A percentile compares a stretch with the other conserved stretches of the same genome.
Conservation (phyloP, 2,797 vertebrate genomes). For the Lutjanus argentimaculatus region DNA sequence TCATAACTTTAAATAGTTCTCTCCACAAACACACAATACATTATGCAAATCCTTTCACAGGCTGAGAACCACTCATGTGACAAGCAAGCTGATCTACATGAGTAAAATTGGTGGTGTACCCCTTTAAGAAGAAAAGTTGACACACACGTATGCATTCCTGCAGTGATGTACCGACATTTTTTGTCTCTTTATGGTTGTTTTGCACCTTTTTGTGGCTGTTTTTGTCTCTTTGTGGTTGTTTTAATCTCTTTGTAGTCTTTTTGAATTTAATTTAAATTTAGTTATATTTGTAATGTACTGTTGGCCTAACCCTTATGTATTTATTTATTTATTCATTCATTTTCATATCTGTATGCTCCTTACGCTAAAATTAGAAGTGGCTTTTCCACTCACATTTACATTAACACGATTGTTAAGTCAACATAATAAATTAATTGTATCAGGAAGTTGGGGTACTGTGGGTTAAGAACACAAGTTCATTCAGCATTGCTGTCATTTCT, state of each 20-base stretch:
- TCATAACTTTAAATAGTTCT: not conserved
- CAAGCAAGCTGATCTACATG: not conserved
- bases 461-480: not conserved
- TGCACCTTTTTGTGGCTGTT: not conserved
- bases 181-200: not conserved
- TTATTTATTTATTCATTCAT: not conserved
- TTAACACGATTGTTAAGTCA: not conserved
- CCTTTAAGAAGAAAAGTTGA: not conserved
- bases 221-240: not conserved
- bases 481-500: not conserved
- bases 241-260: not conserved
- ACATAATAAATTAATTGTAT: not conserved
- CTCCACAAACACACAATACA: not conserved
- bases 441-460: not conserved
- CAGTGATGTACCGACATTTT: not conserved
- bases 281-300: not conserved
- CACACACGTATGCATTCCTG: not conserved
- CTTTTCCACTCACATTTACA: not conserved
- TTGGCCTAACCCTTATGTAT: not conserved
- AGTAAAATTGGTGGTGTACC: not conserved
- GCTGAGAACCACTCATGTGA: not conserved
- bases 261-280: not conserved
- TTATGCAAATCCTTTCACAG: not conserved
- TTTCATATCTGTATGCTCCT: not conserved
- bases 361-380: not conserved